These are phyloP conservation scores for Lithobates pipiens DNA, from an alignment of 2,797 vertebrate species.

Conservation along the genomic window DNA sequence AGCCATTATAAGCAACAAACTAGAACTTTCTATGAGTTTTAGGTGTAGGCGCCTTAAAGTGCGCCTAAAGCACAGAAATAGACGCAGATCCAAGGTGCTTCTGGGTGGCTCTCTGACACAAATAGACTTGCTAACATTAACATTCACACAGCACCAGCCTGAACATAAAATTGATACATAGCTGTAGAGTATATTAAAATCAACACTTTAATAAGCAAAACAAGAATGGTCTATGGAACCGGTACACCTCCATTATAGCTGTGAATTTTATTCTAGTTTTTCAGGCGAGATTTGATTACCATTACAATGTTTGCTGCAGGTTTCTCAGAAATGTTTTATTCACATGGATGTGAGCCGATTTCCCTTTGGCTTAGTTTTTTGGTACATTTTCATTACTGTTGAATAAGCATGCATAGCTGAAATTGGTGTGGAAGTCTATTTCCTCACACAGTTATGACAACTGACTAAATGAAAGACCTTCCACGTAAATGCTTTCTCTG, in stretches of 20 bases:
- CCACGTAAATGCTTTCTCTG: slow-evolving; percentile 11
- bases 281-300: slow-evolving; percentile 24
- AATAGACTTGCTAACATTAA: background rate
- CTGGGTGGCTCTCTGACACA: background rate
- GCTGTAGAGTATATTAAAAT: background rate
- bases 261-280: slow-evolving; percentile 18
- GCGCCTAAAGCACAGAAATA: background rate
- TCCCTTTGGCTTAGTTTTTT: slow-evolving; percentile 9
- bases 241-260: slow-evolving; percentile 17
- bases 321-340: slow-evolving; percentile 32
- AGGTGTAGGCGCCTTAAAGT: too few species aligned
- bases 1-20: too few species aligned
- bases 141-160: background rate
- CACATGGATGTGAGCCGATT: slow-evolving; percentile 17
- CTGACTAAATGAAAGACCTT: slow-evolving; percentile 18
- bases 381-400: slow-evolving; percentile 15
- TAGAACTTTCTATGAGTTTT: too few species aligned
- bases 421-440: slow-evolving; percentile 23
- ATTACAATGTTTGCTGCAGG: slow-evolving; percentile 17
- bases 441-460: slow-evolving; percentile 9
- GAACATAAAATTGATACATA: background rate
- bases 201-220: slow-evolving; percentile 23
- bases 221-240: slow-evolving; percentile 12
- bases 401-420: slow-evolving; percentile 13
- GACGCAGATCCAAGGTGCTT: background rate